A percentile compares a stretch with the other conserved stretches of the same genome.
Evolutionary conservation across 2,797 vertebrate species (phyloP).

Genomic region (Cossypha caffra): DNA sequence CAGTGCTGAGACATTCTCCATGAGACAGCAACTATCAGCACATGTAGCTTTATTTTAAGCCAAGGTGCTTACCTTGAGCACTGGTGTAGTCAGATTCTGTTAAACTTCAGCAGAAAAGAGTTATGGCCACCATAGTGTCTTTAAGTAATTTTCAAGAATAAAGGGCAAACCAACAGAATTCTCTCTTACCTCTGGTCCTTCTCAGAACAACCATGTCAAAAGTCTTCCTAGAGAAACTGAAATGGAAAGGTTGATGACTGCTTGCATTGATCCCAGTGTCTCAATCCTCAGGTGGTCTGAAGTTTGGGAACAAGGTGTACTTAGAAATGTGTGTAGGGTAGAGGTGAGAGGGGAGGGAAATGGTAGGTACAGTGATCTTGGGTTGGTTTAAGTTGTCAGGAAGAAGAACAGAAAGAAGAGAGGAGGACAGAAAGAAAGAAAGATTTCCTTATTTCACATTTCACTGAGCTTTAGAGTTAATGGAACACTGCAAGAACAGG

Average conservation of each 20-base stretch:
- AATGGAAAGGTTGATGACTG: constrained; percentile 60
- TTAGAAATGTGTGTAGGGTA: constrained; percentile 83
- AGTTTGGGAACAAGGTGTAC: constrained; percentile 79
- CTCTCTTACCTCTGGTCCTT: constrained; percentile 78
- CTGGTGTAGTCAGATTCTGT: not conserved
- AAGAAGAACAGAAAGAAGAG: not conserved
- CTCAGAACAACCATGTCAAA: constrained; percentile 71
- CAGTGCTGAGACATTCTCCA: not conserved
- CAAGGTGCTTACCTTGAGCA: not conserved
- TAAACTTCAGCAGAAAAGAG: not conserved
- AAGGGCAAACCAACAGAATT: not conserved
- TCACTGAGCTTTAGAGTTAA: not conserved
- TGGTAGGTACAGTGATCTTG: constrained; percentile 67
- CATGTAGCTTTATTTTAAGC: not conserved
- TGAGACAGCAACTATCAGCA: not conserved
- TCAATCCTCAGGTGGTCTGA: constrained; percentile 67
- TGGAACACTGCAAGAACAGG: not conserved
- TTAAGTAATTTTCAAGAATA: not conserved
- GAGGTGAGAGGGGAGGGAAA: constrained; percentile 77
- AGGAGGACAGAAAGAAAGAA: not conserved
- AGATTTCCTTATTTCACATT: not conserved
- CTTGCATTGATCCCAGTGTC: constrained; percentile 57
- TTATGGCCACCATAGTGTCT: not conserved
- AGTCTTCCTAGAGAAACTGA: constrained; percentile 59
- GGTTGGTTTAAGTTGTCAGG: constrained; percentile 42